Base-by-base conservation (phyloP, 2,888 invertebrate species). In the Agrochola lota region DNA sequence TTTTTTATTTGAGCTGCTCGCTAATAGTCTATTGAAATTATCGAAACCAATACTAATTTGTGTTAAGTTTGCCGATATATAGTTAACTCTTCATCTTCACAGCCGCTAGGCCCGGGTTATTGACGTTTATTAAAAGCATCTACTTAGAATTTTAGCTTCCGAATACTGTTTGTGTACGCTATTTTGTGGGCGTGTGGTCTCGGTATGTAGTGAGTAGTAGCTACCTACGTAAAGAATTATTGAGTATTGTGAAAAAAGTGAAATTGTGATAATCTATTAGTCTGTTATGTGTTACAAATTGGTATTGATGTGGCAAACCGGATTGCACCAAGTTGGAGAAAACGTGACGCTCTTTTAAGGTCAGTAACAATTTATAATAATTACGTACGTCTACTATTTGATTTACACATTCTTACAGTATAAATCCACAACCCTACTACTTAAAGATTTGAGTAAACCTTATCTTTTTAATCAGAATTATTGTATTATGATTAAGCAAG, bases 271-370 rank as follows among this genome's bases (percentile, higher is more conserved):
- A 83, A 73, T 91, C 87, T 89, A 88, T 90, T 90, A 83, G 81
- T 90, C 91, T 91, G 91, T 83, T 93, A 94, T 93, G 95, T 95
- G 95, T 93, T 93, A 93, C 91, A 91, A 93, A 94, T 94, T 93
- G 91, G 92, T 92, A 94, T 92, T 94, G 95, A 95, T 95, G 95
- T 96, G 95, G 95, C 96, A 95, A 95, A 96, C 95, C 95, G 95
- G 95, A 96, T 95, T 94, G 92, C 91, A 93, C 89, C 91, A 90
- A 94, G 92, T 90, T 91, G 94, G 93, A 94, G 95, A 94, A 95
- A 96, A 95, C 95, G 94, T 96, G 95, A 95, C 92, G 93, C 93
- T 93, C 90, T 92, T 94, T 80, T 96, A 96, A 95, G 96, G 96
- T 96, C 94, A 94, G 95, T 94, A 93, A 91, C 80, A 88, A 84